Percentiles rank a stretch among this genome's conserved stretches.
Conservation (phyloP, 2,888 invertebrate species). For the Watsonalla binaria region DNA sequence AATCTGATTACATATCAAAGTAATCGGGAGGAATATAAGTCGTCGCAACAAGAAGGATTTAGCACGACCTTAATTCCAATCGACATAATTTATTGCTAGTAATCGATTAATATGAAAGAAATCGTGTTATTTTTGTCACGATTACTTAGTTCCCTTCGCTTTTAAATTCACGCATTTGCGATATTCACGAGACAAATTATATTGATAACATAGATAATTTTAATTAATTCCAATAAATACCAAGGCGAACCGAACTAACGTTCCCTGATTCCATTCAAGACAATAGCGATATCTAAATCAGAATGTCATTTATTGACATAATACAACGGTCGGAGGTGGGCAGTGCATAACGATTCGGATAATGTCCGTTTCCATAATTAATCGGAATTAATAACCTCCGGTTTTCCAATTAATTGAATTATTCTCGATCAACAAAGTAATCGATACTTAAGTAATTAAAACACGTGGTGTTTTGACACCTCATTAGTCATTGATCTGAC, state of each 20-base stretch:
- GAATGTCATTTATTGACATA: constrained; percentile 22
- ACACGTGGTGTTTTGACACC: not conserved
- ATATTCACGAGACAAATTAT: constrained; percentile 11
- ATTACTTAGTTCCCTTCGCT: constrained; percentile 2
- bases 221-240: constrained; percentile 29
- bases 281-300: constrained; percentile 29
- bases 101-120: not conserved
- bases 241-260: constrained; percentile 21
- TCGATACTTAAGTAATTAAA: not conserved
- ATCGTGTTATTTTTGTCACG: constrained; percentile 8
- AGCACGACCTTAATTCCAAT: too few relatives aligned
- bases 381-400: constrained; percentile 47
- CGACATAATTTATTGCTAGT: too few relatives aligned
- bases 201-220: constrained; percentile 14
- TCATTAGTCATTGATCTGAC: not conserved
- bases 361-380: constrained; percentile 62
- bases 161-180: constrained; percentile 8
- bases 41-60: too few relatives aligned
- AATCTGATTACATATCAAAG: too few relatives aligned
- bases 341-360: constrained; percentile 23
- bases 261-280: constrained; percentile 23
- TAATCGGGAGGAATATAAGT: too few relatives aligned
- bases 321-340: constrained; percentile 20
- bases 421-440: constrained; percentile 25
- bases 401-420: constrained; percentile 39